Conservation (phyloP, 2,113 vertebrate genomes). For the Puffinus mauretanicus region DNA sequence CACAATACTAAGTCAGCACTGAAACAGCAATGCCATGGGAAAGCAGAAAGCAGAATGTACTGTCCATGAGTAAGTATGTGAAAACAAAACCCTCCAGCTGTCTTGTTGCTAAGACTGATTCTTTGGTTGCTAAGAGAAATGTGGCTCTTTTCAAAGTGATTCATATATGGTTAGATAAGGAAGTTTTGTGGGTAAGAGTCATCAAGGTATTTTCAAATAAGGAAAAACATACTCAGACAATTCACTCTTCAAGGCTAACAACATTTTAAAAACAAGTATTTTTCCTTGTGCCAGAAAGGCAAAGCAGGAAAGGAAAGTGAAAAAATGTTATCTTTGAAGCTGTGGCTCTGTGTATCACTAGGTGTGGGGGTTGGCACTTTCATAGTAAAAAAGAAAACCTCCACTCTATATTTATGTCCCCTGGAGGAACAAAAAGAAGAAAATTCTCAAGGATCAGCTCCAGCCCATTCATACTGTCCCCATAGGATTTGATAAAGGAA, state of each 20-base stretch:
- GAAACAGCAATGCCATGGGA: neutral
- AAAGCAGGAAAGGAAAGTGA: neutral
- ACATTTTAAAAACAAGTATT: neutral
- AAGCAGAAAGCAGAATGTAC: conserved; percentile 33
- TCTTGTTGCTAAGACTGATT: conserved; percentile 56
- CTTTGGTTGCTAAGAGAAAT: conserved; percentile 58
- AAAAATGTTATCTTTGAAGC: neutral
- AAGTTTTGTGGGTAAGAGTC: neutral
- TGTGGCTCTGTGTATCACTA: neutral
- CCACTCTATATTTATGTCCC: neutral
- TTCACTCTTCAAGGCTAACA: neutral
- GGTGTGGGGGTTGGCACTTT: neutral
- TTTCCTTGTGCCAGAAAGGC: neutral
- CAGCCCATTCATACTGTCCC: neutral
- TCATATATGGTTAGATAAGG: conserved; percentile 41
- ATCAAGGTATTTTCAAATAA: conserved; percentile 12
- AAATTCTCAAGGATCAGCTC: neutral
- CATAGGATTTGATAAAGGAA: neutral
- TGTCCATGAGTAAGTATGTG: conserved; percentile 14
- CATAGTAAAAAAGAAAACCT: neutral
- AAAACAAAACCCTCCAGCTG: conserved; percentile 46
- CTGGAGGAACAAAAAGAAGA: neutral
- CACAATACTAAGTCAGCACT: neutral
- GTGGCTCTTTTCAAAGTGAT: conserved; percentile 45
- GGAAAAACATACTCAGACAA: neutral